Evolutionary conservation across 2,113 vertebrate species (phyloP).

Genomic region (Rhodinocichla rosea): DNA sequence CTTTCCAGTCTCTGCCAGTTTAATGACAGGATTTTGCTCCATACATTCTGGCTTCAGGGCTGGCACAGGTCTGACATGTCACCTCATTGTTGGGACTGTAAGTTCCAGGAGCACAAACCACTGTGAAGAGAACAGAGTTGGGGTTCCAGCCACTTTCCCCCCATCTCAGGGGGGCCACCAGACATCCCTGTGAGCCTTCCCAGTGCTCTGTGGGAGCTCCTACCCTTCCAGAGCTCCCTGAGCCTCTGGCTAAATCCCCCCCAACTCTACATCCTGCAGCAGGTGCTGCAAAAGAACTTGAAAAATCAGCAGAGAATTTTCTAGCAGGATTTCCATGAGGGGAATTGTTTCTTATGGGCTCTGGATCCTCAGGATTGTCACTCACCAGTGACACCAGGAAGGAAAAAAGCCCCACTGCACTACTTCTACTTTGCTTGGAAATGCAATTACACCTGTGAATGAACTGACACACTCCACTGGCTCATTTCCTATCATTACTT

Average conservation of each 20-base stretch:
- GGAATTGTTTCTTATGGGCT: background rate
- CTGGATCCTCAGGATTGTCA: background rate
- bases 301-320: background rate
- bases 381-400: background rate
- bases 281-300: background rate
- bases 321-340: background rate
- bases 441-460: background rate
- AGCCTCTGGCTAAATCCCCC: background rate
- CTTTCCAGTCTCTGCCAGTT: background rate
- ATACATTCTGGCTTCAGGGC: background rate
- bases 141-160: background rate
- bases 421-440: background rate
- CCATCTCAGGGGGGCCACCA: accelerated
- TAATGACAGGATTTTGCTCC: conserved; percentile 71
- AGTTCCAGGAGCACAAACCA: conserved; percentile 73
- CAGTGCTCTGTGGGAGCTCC: accelerated
- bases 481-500: background rate
- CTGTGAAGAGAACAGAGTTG: conserved; percentile 53
- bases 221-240: background rate
- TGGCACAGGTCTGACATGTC: conserved; percentile 59
- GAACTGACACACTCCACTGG: background rate
- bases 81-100: conserved; percentile 66
- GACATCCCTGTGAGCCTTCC: background rate
- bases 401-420: background rate
- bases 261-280: background rate